Evolutionary conservation across 2,888 invertebrate genomes (phyloP).

Genomic region (Drosophila macrospina): DNA sequence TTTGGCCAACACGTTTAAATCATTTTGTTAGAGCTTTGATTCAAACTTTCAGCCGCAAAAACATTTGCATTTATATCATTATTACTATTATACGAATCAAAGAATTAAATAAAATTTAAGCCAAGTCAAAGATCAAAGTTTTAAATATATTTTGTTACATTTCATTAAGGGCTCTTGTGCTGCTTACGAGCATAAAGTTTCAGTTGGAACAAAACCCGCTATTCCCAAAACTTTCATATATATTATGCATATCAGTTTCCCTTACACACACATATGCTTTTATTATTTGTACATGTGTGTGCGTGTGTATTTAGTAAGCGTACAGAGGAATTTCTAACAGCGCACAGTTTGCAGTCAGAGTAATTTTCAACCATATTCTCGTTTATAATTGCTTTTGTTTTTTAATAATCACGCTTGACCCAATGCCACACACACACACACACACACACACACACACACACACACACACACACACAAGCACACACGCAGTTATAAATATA

Average conservation of each 20-base stretch:
- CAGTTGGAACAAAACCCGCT: conserved; percentile 27
- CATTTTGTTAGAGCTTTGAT: not conserved
- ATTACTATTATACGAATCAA: not conserved
- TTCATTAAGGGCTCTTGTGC: conserved; percentile 45
- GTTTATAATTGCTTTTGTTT: conserved; percentile 76
- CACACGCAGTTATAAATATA: not conserved
- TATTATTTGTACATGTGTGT: conserved; percentile 17
- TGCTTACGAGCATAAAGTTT: conserved; percentile 42
- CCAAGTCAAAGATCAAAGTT: not conserved
- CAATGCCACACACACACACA: conserved; percentile 29
- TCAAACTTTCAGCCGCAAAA: not conserved
- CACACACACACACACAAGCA: not conserved
- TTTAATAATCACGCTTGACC: conserved; percentile 75
- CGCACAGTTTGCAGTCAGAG: conserved; percentile 59
- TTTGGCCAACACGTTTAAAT: conserved; percentile 18
- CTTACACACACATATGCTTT: not conserved
- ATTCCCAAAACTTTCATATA: conserved; percentile 52
- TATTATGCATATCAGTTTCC: conserved; percentile 60
- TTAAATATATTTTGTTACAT: not conserved
- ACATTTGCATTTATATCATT: not conserved
- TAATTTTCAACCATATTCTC: conserved; percentile 60
- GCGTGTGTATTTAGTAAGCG: conserved; percentile 20
- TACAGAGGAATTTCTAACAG: conserved; percentile 50
- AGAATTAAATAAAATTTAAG: not conserved
- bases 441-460: conserved; percentile 1